A percentile compares a stretch with the other conserved stretches of the same genome.
Evolutionary conservation across 1,140 invertebrate species (phyloP).

Genomic region (Colletes gigas): DNA sequence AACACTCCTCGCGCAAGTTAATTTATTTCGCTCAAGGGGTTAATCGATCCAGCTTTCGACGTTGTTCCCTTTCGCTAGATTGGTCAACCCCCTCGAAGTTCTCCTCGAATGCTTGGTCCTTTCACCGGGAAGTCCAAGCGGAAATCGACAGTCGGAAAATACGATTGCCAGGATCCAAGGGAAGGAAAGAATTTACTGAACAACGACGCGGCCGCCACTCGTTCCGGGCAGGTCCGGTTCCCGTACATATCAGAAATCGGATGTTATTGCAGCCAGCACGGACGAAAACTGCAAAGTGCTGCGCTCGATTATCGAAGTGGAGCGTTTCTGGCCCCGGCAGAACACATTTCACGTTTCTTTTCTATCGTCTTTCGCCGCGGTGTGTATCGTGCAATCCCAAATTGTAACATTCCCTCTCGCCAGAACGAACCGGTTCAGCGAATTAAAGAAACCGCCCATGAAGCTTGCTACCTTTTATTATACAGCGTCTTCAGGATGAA

Average conservation of each 20-base stretch:
- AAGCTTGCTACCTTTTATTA: neutral
- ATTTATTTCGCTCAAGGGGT: too few relatives aligned
- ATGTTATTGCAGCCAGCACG: constrained; percentile 44
- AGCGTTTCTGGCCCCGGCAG: constrained; percentile 11
- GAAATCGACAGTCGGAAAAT: constrained; percentile 44
- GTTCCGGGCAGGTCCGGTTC: neutral
- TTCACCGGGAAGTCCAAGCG: constrained; percentile 14
- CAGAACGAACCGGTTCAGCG: neutral
- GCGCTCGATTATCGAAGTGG: constrained; percentile 44
- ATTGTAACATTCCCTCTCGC: neutral
- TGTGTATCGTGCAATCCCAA: neutral
- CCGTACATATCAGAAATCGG: constrained; percentile 52
- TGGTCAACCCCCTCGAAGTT: neutral
- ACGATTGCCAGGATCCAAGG: constrained; percentile 30
- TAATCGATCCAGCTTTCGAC: neutral
- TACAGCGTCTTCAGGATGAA: too few relatives aligned
- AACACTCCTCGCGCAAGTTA: too few relatives aligned
- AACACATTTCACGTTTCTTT: neutral
- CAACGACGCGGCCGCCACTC: neutral
- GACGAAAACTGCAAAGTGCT: constrained; percentile 49
- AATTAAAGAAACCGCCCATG: too few relatives aligned
- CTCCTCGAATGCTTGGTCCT: constrained; percentile 6
- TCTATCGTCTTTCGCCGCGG: neutral
- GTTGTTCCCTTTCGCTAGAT: constrained; percentile 7
- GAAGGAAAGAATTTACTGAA: constrained; percentile 35